Evolutionary conservation across 1,140 invertebrate species (phyloP), one percentile per base, ranked within the genome.

Genomic region (Doryteuthis pealeii): DNA sequence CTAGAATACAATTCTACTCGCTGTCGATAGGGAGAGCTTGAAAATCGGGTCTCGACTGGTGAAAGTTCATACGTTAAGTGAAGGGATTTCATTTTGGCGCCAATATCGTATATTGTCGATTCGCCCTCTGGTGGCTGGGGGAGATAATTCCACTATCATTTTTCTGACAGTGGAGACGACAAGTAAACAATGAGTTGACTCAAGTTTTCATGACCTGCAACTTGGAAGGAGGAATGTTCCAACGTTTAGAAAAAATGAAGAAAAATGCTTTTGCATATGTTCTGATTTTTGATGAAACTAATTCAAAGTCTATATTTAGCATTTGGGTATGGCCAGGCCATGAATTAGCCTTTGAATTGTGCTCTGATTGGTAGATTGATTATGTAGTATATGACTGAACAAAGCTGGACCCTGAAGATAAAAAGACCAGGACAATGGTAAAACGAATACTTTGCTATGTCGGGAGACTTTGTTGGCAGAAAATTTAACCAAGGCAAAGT

Each of bases 401-500:
- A 80, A 99, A 99, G 89, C 89, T 99, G 62, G 94, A 99, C 88
- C 90, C 95, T 62, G 89, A 90, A 72, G 91, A 90, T 68, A 91
- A 92, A 78, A 92, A 95, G 82, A 97, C 95, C 68, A 99, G 98
- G 90, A 92, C 94, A 81, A 86, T 97, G 54, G 95, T 99, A 14
- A 90, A 93, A 77, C n/a, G 92, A 98, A 84, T 99, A 99, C 89
- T 93, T 99, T 85, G 91, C 93, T 18, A 99, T 96, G 96, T 90
- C 91, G 82, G 96, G 95, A 72, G 95, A 99, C 84, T 95, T 95
- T 86, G 88, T 92, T 75, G 96, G 74, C 5, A 81, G 96, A 82
- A 92, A 94, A 87, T 98, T 99, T 90, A 98, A 97, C 89, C 94
- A 99, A 91, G 98, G 98, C 88, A 99, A 99, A 91, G 96, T 99